Evolutionary conservation across 2,888 invertebrate genomes (phyloP).

Genomic region (Caenorhabditis sp.): DNA sequence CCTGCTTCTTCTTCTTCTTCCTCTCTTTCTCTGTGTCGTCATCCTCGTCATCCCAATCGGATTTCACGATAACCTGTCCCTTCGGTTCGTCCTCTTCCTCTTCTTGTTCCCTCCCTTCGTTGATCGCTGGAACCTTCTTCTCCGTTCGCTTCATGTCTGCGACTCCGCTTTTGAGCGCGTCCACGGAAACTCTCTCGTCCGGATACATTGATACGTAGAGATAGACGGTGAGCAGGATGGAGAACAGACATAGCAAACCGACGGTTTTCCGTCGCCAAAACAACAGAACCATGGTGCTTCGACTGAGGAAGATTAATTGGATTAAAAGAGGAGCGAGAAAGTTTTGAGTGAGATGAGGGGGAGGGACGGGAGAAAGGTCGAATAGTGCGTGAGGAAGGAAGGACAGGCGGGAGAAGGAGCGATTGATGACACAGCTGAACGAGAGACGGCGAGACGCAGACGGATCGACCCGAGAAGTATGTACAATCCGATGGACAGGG

Average conservation of each 20-base stretch:
- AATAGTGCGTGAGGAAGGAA: constrained; percentile 16
- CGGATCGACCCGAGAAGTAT: background rate
- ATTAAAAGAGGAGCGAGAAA: constrained; percentile 1
- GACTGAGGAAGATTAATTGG: constrained; percentile 4
- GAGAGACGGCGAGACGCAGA: constrained; percentile 18
- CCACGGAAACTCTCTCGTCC: constrained; percentile 11
- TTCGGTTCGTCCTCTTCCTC: constrained; percentile 5
- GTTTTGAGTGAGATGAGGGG: background rate
- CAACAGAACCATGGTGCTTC: constrained; percentile 11
- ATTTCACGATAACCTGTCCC: background rate
- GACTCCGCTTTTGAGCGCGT: constrained; percentile 4
- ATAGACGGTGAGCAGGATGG: constrained; percentile 39
- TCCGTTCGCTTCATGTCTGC: background rate
- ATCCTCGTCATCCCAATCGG: constrained; percentile 11
- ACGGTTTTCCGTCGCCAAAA: constrained; percentile 33
- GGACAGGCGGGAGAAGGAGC: background rate
- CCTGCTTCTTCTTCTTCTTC: constrained; percentile 19
- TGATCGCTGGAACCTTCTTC: background rate
- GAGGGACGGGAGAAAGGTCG: background rate
- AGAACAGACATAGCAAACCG: constrained; percentile 16
- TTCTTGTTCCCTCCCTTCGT: background rate
- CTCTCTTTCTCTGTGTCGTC: background rate
- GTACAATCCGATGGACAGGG: constrained; percentile 28
- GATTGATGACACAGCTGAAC: constrained; percentile 35
- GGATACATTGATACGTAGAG: constrained; percentile 52